phyloP scores from a whole-genome alignment of 2,888 invertebrate genomes.

The Nineta flava region DNA sequence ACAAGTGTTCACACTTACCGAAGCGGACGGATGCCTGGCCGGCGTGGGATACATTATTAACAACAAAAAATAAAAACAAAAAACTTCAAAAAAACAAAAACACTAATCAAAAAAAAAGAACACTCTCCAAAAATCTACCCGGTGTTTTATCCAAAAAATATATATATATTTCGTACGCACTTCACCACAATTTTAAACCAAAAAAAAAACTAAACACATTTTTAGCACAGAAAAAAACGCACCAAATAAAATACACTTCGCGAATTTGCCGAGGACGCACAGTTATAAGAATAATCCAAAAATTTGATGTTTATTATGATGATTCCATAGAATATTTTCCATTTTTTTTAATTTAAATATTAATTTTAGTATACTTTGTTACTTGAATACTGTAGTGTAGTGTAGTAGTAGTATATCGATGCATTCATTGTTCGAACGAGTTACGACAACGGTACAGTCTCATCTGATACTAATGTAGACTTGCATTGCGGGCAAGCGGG shows the following conservation, averaged over 20 bases:
- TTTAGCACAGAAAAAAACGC: no score
- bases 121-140: neutral
- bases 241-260: no score
- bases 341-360: no score
- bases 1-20: constrained; percentile 42
- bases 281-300: neutral
- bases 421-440: neutral
- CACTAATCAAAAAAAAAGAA: neutral
- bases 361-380: no score
- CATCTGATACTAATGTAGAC: constrained; percentile 4
- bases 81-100: neutral
- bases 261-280: no score
- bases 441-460: constrained; percentile 5
- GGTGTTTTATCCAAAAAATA: neutral
- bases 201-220: no score
- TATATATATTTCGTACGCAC: neutral
- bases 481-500: constrained; percentile 5
- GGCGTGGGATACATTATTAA: constrained; percentile 54
- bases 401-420: no score
- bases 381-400: no score
- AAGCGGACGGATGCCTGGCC: constrained; percentile 59
- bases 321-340: no score
- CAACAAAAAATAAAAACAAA: neutral
- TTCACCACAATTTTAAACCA: no score
- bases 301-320: neutral